A percentile compares a stretch with the other conserved stretches of the same genome.
phyloP scores from a whole-genome alignment of 2,888 invertebrate species.

The Rotaria sp. region DNA sequence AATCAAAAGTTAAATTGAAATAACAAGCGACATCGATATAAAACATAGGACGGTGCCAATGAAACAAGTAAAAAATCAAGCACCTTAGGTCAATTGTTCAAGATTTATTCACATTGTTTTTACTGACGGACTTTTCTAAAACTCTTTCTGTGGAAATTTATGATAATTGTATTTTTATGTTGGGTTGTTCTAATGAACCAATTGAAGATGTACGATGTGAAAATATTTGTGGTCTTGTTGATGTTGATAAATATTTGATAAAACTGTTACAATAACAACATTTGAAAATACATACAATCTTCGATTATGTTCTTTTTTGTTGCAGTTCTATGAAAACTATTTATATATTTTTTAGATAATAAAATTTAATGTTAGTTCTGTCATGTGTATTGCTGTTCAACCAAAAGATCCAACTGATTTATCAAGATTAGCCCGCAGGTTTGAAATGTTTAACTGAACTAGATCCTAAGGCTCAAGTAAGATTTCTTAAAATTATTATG shows the following conservation, averaged over 20 bases:
- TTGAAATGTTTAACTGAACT: conserved; percentile 97
- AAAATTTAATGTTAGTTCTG: conserved; percentile 99
- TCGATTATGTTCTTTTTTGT: neutral
- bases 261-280: conserved; percentile 97
- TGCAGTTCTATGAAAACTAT: neutral
- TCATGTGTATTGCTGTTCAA: conserved; percentile 97
- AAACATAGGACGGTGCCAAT: too few species aligned
- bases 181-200: conserved; percentile 98
- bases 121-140: too few species aligned
- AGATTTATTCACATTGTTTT: too few species aligned
- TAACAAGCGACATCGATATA: too few species aligned
- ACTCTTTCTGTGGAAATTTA: neutral
- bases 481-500: neutral
- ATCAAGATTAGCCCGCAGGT: conserved; percentile 95
- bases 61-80: too few species aligned
- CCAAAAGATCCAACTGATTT: conserved; percentile 97
- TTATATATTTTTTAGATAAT: conserved; percentile 64
- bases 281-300: conserved; percentile 95
- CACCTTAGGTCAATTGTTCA: too few species aligned
- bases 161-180: conserved; percentile 81
- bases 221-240: conserved; percentile 98
- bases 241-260: conserved; percentile 99
- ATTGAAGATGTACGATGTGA: conserved; percentile 98
- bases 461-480: conserved; percentile 86
- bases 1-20: too few species aligned